Evolutionary conservation across 2,888 invertebrate species (phyloP).

Genomic region (Aromia moschata): DNA sequence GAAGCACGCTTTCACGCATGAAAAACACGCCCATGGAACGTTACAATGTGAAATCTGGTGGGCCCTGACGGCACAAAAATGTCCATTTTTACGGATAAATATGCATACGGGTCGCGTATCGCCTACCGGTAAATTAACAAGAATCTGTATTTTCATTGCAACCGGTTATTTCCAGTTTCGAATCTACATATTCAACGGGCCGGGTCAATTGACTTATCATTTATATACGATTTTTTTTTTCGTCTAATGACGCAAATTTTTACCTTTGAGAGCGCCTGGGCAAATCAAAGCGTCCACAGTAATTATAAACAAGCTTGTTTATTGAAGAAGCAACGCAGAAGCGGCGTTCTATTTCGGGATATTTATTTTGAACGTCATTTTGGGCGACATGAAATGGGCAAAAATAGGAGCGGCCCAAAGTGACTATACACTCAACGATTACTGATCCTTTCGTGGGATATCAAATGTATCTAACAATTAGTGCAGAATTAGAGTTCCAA

Average conservation of each 20-base stretch:
- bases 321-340: constrained; percentile 5
- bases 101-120: background rate
- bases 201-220: constrained; percentile 22
- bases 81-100: background rate
- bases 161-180: constrained; percentile 18
- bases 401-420: background rate
- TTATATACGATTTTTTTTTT: constrained; percentile 10
- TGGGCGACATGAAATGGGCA: background rate
- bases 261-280: constrained; percentile 21
- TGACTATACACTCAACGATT: background rate
- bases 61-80: too few relatives aligned
- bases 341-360: constrained; percentile 7
- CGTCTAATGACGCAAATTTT: constrained; percentile 20
- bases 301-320: constrained; percentile 21
- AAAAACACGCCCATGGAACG: too few relatives aligned
- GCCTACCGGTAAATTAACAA: background rate
- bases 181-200: constrained; percentile 17
- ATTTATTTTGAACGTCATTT: constrained; percentile 11
- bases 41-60: too few relatives aligned
- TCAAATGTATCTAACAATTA: too few relatives aligned
- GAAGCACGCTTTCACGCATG: too few relatives aligned
- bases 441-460: background rate
- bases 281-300: constrained; percentile 8
- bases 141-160: constrained; percentile 11
- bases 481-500: too few relatives aligned